Evolutionary conservation across 2,888 invertebrate genomes (phyloP), one percentile per base, ranked within the genome.

Genomic region (Polyploca ridens): DNA sequence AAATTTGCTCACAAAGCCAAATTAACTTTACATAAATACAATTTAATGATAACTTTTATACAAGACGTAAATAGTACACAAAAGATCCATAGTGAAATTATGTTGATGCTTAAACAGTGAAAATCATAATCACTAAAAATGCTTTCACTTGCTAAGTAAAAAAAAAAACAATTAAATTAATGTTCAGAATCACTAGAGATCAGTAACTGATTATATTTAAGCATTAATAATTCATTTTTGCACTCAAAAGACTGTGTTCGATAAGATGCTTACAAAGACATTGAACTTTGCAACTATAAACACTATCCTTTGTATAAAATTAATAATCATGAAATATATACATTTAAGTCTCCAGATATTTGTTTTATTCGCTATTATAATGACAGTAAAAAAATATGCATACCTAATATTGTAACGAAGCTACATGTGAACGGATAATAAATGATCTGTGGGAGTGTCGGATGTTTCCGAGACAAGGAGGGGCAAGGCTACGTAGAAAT

Each of bases 11-110:
- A 93, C 93, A 93, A 94, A 93, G 93, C 94, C 91, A 93, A 94
- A 93, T 91, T 83, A 93, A 93, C 91, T 91, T 90, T 91, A 93
- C 91, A 93, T 94, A 94, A 93, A 93, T 93, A 94, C 91, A 93
- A 89, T 93, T 90, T 85, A 89, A 86, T 90, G 88, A 90, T 88
- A 91, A 91, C 87, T 86, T 91, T 93, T 92, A 92, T 93, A 94
- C 93, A 93, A 91, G 89, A 89, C 81, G 80, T 90, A 90, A 88
- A 90, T 86, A 87, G 86, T 90, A 91, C 90, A 91, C 83, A 90
- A 88, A 90, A 90, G 89, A 90, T 90, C 85, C 85, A 84, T 79
- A 83, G 85, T 87, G 81, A 90, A 92, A 86, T 86, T 80, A 90
- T 86, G 82, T 82, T 82, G 80, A 82, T 79, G 84, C 81, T 82